Evolutionary conservation across 1,140 invertebrate genomes (phyloP), one percentile per base, ranked within the genome.

Genomic region (Ephestia elutella): DNA sequence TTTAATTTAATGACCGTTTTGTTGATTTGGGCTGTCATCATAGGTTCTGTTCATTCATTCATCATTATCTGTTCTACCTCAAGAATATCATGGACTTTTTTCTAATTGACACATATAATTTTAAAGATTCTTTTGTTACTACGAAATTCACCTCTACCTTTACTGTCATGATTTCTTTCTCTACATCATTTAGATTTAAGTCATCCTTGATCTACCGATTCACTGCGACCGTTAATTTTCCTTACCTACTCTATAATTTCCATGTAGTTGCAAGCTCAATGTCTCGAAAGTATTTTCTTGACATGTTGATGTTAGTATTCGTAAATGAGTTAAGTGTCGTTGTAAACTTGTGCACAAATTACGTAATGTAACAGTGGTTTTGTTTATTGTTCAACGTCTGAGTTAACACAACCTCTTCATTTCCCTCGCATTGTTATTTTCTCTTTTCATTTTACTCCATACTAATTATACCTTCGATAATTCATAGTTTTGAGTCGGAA

Each of bases 281-380:
- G 11, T 8, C 15, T 0, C n/a, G 10, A 44, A 44, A 13, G 38
- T 44, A 17, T 44, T n/a, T 44, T 44, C 1, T 44, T n/a, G 38
- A 44, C 38, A 44, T 44, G 15, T 17, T 44, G 13, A 15, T 44
- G 38, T 5, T n/a, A 44, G 38, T 5, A 44, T 44, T 44, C 38
- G 38, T 44, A 44, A 44, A 44, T 44, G 32, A 35, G 9, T 35
- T 35, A 44, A 44, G 38, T 44, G 38, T 44, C 38, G 38, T 44
- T 44, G 38, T 44, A 44, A 44, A 44, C 13, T 44, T 44, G n/a
- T 15, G 38, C 38, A 44, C 38, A 44, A 44, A 44, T 44, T 44
- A 44, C 38, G 38, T n/a, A 44, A 44, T 44, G 15, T 15, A 44
- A 15, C 15, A 44, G 38, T 44, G 38, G 38, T 35, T 44, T 44